A percentile compares a stretch with the other conserved stretches of the same genome.
phyloP scores from a whole-genome alignment of 2,888 invertebrate genomes.

The Sturmia bella region DNA sequence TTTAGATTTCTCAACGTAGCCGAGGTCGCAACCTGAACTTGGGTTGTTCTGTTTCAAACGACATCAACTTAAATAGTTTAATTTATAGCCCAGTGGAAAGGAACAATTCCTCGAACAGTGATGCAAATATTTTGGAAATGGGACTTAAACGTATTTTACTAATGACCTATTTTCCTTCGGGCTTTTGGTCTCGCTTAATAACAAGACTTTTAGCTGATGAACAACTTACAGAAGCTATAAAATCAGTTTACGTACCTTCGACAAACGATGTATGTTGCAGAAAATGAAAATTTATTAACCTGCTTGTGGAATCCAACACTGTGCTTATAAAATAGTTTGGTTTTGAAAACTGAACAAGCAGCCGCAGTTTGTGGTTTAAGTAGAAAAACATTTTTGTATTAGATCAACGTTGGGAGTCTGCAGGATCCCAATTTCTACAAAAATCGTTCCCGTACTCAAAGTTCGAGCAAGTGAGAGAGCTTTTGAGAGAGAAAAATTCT shows the following conservation, averaged over 20 bases:
- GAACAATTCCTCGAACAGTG: constrained; percentile 52
- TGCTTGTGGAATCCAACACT: too few relatives aligned
- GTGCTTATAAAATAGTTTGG: too few relatives aligned
- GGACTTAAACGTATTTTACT: constrained; percentile 87
- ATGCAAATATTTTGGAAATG: constrained; percentile 69
- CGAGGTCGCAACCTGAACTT: constrained; percentile 77
- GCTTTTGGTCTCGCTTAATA: constrained; percentile 98
- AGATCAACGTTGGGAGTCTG: too few relatives aligned
- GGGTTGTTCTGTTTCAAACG: constrained; percentile 79
- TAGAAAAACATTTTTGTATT: too few relatives aligned
- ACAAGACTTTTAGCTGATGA: constrained; percentile 96
- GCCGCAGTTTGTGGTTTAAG: too few relatives aligned
- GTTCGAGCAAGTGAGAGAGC: too few relatives aligned
- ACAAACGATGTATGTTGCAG: constrained; percentile 84
- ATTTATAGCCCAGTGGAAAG: constrained; percentile 74
- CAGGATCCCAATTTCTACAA: too few relatives aligned
- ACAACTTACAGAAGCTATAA: constrained; percentile 89
- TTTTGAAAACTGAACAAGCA: too few relatives aligned
- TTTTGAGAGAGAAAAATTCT: too few relatives aligned
- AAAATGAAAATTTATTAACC: too few relatives aligned
- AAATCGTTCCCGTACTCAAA: too few relatives aligned
- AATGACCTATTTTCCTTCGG: constrained; percentile 98
- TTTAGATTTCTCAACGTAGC: constrained; percentile 77
- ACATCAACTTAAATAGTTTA: constrained; percentile 78
- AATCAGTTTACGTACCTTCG: constrained; percentile 87